These are phyloP conservation scores for Tokudaia tokunoshimensis DNA, from an alignment of 2,797 vertebrate species.

Conservation along the genomic window DNA sequence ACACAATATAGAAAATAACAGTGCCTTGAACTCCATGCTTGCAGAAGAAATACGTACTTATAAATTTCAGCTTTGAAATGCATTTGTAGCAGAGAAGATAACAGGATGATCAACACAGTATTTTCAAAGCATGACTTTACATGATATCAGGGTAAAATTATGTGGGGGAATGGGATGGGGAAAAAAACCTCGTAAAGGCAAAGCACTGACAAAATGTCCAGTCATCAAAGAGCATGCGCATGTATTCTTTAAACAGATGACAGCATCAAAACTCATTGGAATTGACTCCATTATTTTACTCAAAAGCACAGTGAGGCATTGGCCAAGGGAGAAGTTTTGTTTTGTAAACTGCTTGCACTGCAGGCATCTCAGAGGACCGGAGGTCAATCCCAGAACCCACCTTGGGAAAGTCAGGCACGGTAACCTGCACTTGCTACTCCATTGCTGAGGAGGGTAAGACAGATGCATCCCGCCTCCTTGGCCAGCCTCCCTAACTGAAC, in stretches of 20 bases:
- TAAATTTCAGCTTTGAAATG: constrained; percentile 40
- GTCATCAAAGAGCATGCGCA: neutral
- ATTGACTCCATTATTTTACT: constrained; percentile 4
- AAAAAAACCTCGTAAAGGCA: constrained; percentile 39
- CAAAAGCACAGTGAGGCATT: neutral
- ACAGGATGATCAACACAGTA: neutral
- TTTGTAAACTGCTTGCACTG: neutral
- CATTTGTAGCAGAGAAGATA: constrained; percentile 46
- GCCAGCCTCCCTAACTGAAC: neutral
- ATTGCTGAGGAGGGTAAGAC: neutral
- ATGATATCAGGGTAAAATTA: constrained; percentile 55
- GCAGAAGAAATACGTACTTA: neutral
- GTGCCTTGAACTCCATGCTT: constrained; percentile 12
- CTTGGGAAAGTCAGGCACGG: neutral
- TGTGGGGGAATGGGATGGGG: neutral
- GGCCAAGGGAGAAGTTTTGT: neutral
- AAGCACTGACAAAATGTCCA: neutral
- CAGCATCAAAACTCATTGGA: neutral
- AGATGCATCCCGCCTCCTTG: no score
- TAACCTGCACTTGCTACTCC: neutral
- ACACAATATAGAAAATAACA: constrained; percentile 41
- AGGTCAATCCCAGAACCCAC: neutral
- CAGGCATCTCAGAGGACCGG: rapidly evolving
- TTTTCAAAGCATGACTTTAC: constrained; percentile 35
- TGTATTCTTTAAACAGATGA: constrained; percentile 9